These are phyloP conservation scores for Drosophila ficusphila DNA, from an alignment of 1,140 invertebrate genomes.

Conservation along the genomic window DNA sequence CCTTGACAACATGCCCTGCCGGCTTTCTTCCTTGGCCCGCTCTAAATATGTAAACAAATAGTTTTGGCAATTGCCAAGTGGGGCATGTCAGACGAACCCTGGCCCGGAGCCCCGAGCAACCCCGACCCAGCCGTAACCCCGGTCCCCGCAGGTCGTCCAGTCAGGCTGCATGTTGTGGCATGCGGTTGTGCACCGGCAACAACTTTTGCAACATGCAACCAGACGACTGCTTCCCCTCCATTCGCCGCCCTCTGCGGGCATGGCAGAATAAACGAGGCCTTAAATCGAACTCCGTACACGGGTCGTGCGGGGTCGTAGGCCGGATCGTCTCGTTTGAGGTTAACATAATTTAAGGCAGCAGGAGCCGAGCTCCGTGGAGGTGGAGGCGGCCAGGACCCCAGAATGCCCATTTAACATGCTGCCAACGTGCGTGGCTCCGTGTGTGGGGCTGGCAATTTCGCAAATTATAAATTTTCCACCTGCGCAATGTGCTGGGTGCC, in stretches of 20 bases:
- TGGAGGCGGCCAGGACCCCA: slow-evolving; percentile 6
- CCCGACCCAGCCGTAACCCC: background rate
- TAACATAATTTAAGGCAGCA: slow-evolving; percentile 77
- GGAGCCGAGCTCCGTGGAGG: slow-evolving; percentile 2
- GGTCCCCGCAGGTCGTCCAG: slow-evolving; percentile 16
- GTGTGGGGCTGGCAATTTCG: slow-evolving; percentile 65
- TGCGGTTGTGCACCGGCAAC: slow-evolving; percentile 76
- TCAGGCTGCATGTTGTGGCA: slow-evolving; percentile 73
- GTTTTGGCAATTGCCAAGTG: slow-evolving; percentile 83
- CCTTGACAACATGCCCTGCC: slow-evolving; percentile 80
- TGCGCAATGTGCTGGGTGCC: slow-evolving; percentile 65
- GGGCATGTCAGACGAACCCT: slow-evolving; percentile 58
- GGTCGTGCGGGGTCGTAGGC: slow-evolving; percentile 28
- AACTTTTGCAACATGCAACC: slow-evolving; percentile 80
- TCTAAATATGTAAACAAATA: slow-evolving; percentile 84
- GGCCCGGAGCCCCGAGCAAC: background rate
- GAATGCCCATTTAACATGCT: slow-evolving; percentile 76
- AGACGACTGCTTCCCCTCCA: slow-evolving; percentile 36
- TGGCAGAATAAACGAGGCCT: slow-evolving; percentile 79
- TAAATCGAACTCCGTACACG: slow-evolving; percentile 81
- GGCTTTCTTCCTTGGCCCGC: slow-evolving; percentile 66
- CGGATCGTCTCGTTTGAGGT: slow-evolving; percentile 75
- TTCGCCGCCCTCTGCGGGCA: slow-evolving; percentile 12
- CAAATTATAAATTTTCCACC: slow-evolving; percentile 82
- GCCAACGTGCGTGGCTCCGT: slow-evolving; percentile 56